These are phyloP conservation scores for Cervus canadensis DNA, from an alignment of 2,113 vertebrate species.

Conservation along the genomic window DNA sequence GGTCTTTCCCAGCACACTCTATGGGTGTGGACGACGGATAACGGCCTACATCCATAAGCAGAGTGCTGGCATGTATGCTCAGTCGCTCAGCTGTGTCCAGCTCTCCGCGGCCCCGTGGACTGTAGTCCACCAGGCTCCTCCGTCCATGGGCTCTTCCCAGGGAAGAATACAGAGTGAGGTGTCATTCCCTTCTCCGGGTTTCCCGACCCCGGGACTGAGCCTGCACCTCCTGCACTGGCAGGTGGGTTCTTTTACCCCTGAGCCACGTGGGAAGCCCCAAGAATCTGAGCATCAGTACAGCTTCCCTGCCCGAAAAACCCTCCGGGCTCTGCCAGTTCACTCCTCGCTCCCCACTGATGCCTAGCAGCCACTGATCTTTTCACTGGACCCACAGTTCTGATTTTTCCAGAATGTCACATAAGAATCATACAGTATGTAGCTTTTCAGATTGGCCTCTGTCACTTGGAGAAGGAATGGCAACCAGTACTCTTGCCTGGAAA, in stretches of 20 bases:
- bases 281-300: rapidly evolving
- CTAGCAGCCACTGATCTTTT: background rate
- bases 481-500: background rate
- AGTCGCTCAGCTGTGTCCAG: background rate
- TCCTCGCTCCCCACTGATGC: background rate
- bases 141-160: background rate
- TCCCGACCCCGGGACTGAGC: background rate
- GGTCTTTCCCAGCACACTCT: background rate
- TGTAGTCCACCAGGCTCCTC: background rate
- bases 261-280: background rate
- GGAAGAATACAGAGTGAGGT: background rate
- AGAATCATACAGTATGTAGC: background rate
- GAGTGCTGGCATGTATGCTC: background rate
- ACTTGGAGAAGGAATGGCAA: background rate
- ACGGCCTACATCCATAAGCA: rapidly evolving
- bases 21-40: background rate
- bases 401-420: background rate
- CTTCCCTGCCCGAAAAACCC: background rate
- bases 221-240: background rate
- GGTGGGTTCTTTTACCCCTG: background rate
- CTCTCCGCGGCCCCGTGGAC: background rate
- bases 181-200: background rate
- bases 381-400: background rate
- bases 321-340: background rate
- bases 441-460: background rate